Evolutionary conservation across 2,797 vertebrate species (phyloP).

Genomic region (Meda fulgida): DNA sequence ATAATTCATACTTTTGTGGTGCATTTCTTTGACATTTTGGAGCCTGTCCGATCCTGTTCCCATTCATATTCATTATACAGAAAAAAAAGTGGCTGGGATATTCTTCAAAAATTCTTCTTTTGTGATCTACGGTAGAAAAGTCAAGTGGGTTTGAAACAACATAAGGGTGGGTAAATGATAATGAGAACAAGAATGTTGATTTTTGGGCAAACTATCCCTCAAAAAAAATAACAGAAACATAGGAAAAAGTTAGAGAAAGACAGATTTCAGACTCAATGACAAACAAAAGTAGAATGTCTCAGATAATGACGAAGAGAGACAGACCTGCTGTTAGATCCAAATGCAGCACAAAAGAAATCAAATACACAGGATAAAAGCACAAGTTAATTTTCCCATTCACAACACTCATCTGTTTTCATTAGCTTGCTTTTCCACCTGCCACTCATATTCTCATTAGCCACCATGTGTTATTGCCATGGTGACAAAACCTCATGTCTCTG

Average conservation of each 20-base stretch:
- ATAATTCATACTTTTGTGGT: background rate
- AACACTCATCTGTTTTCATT: slow-evolving; percentile 24
- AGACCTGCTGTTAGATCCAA: slow-evolving; percentile 82
- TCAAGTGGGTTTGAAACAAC: background rate
- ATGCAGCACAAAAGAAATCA: slow-evolving; percentile 67
- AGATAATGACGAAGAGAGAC: slow-evolving; percentile 58
- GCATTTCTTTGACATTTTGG: background rate
- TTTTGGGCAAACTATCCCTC: background rate
- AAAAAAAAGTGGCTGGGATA: background rate
- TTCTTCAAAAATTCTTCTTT: slow-evolving; percentile 1
- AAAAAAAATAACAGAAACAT: background rate
- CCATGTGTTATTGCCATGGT: slow-evolving; percentile 8
- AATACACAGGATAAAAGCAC: slow-evolving; percentile 33
- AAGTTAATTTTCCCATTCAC: slow-evolving; percentile 37
- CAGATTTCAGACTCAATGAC: background rate
- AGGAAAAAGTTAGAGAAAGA: background rate
- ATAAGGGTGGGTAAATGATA: background rate
- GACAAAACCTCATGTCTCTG: slow-evolving; percentile 21
- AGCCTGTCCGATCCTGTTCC: background rate
- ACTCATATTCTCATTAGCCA: slow-evolving; percentile 33
- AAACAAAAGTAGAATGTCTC: background rate
- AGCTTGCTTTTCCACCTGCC: slow-evolving; percentile 25
- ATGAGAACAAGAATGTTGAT: background rate
- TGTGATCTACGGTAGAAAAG: background rate
- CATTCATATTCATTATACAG: background rate